Evolutionary conservation across 2,113 vertebrate genomes (phyloP).

Genomic region (Asarcornis scutulata): DNA sequence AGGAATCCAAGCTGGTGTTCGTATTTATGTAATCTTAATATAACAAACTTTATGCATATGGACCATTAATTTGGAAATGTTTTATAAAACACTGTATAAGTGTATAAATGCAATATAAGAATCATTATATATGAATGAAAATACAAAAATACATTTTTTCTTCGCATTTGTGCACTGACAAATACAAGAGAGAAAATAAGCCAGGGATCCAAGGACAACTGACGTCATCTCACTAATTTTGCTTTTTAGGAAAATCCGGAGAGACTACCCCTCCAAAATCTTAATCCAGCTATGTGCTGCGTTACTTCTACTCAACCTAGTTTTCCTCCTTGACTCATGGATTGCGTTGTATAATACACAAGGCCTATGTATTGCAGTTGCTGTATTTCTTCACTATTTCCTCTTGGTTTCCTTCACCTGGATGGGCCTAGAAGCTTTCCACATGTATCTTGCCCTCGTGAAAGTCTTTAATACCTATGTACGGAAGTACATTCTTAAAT

Average conservation of each 20-base stretch:
- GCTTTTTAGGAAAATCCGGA: constrained; percentile 87
- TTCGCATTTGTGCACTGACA: neutral
- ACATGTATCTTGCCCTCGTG: constrained; percentile 96
- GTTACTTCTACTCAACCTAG: constrained; percentile 88
- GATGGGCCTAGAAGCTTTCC: constrained; percentile 96
- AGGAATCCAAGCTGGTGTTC: neutral
- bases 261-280: constrained; percentile 96
- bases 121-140: neutral
- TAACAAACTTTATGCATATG: neutral
- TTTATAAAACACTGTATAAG: neutral
- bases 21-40: neutral
- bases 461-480: constrained; percentile 93
- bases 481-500: constrained; percentile 93
- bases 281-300: constrained; percentile 92
- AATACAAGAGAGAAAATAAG: neutral
- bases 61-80: fast-evolving
- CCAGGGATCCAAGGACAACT: neutral
- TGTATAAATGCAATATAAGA: neutral
- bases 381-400: constrained; percentile 96
- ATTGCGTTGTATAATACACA: constrained; percentile 79
- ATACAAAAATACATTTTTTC: neutral
- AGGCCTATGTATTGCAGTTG: constrained; percentile 88
- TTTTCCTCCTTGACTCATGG: constrained; percentile 92
- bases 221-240: constrained; percentile 20
- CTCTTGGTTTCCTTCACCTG: constrained; percentile 95